These are phyloP conservation scores for Brachystomella parvula DNA, from an alignment of 1,140 invertebrate species.

Conservation along the genomic window DNA sequence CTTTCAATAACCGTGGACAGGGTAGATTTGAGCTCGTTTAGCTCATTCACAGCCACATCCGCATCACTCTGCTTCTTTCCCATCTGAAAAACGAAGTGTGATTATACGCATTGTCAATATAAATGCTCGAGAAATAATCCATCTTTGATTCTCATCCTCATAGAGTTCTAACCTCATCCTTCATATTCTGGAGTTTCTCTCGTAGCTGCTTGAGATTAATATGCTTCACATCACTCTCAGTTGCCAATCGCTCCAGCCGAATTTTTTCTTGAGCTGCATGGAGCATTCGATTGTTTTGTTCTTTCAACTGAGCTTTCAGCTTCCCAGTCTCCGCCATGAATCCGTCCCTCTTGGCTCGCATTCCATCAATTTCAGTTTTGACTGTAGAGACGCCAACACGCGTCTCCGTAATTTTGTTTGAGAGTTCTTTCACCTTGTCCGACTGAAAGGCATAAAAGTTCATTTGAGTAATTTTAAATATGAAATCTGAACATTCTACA, in stretches of 20 bases:
- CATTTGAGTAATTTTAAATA: slow-evolving; percentile 14
- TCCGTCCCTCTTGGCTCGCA: slow-evolving; percentile 79
- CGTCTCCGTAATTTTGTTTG: slow-evolving; percentile 78
- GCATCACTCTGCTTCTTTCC: slow-evolving; percentile 34
- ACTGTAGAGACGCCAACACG: slow-evolving; percentile 80
- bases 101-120: no score
- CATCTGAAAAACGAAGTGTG: slow-evolving; percentile 32
- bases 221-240: slow-evolving; percentile 56
- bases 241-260: slow-evolving; percentile 59
- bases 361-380: slow-evolving; percentile 91
- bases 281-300: slow-evolving; percentile 66
- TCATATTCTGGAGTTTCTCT: slow-evolving; percentile 59
- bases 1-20: slow-evolving; percentile 34
- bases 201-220: slow-evolving; percentile 75
- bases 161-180: slow-evolving; percentile 50
- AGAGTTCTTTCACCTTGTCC: slow-evolving; percentile 76
- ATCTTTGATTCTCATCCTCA: background rate
- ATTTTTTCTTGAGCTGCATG: slow-evolving; percentile 73
- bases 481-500: slow-evolving; percentile 11
- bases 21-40: slow-evolving; percentile 30
- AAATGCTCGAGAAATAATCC: no score
- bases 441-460: slow-evolving; percentile 47
- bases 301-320: slow-evolving; percentile 73
- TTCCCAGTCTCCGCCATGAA: slow-evolving; percentile 82
- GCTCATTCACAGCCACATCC: slow-evolving; percentile 25